Evolutionary conservation across 2,797 vertebrate species (phyloP).

Genomic region (Clarias platycephalus): DNA sequence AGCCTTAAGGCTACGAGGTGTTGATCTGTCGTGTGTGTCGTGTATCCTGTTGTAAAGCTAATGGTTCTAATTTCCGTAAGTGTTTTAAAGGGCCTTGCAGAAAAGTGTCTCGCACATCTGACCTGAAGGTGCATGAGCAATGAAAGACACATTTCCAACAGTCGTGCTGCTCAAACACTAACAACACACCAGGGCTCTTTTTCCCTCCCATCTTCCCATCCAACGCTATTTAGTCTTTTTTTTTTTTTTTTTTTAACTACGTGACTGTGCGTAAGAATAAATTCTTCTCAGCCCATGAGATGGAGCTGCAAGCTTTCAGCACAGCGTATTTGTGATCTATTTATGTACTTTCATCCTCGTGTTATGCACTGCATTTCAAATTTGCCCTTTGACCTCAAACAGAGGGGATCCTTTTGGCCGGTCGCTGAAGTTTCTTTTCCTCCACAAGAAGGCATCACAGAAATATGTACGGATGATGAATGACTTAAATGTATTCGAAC

Average conservation of each 20-base stretch:
- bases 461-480: constrained; percentile 57
- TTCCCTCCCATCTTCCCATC: constrained; percentile 38
- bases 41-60: constrained; percentile 61
- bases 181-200: constrained; percentile 53
- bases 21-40: constrained; percentile 51
- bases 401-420: constrained; percentile 34
- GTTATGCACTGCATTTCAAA: constrained; percentile 49
- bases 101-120: constrained; percentile 59
- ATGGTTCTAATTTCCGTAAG: constrained; percentile 61
- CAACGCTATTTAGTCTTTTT: constrained; percentile 36
- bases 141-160: constrained; percentile 60
- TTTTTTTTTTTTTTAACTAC: not conserved
- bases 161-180: constrained; percentile 62
- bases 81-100: constrained; percentile 58
- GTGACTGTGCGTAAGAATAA: constrained; percentile 62
- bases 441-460: constrained; percentile 42
- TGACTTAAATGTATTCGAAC: constrained; percentile 49
- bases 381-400: constrained; percentile 27
- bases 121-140: constrained; percentile 67
- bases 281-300: constrained; percentile 45
- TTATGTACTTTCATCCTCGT: constrained; percentile 53
- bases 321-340: constrained; percentile 55
- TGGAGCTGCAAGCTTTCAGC: constrained; percentile 56
- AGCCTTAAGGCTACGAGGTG: constrained; percentile 53
- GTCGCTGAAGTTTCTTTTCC: not conserved